Base-by-base conservation (phyloP, 2,888 invertebrate species). In the Eucriotettix oculatus region DNA sequence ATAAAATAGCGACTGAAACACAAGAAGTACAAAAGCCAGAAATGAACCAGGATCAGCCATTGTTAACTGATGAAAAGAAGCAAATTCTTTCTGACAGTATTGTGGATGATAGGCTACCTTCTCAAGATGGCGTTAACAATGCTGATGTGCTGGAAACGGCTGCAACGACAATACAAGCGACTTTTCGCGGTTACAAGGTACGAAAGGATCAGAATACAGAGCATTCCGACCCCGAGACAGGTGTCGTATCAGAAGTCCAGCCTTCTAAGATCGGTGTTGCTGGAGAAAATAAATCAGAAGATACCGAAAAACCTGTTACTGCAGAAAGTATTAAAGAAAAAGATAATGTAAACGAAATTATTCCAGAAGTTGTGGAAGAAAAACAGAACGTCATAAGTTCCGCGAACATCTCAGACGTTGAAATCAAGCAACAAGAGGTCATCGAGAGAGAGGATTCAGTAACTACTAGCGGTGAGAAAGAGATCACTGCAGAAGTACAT, bases 101-200 rank as follows among this genome's bases (percentile, higher is more conserved):
- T 53, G 53, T 17, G 53, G 53, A 53, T 14, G 53, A 53, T 16
- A 53, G 9, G 48, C 5, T 48, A n/a, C 14, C 48, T 48, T 14
- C 48, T 48, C 1, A 48, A 48, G 48, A 12, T 48, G 9, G 9
- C 9, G 48, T 29, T 29, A 2, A 2, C 29, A 29, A 11, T 9
- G 17, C 58, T 17, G 64, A 65, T 42, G 55, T n/a, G 14, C 55
- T 65, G 61, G 54, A 61, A 10, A 62, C 64, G 10, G 67, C 68
- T 9, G 67, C 64, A 9, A 62, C 63, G 10, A 62, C 61, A 17
- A 66, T 66, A 17, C 66, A 66, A 52, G 64, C 66, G 9, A 62
- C 60, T n/a, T 66, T 65, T 59, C 58, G 66, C 53, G 66, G 66
- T 12, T 66, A 61, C 56, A 65, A 66, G 56, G 57, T 64, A 17